Evolutionary conservation across 2,888 invertebrate species (phyloP).

Genomic region (Erebia ligea): DNA sequence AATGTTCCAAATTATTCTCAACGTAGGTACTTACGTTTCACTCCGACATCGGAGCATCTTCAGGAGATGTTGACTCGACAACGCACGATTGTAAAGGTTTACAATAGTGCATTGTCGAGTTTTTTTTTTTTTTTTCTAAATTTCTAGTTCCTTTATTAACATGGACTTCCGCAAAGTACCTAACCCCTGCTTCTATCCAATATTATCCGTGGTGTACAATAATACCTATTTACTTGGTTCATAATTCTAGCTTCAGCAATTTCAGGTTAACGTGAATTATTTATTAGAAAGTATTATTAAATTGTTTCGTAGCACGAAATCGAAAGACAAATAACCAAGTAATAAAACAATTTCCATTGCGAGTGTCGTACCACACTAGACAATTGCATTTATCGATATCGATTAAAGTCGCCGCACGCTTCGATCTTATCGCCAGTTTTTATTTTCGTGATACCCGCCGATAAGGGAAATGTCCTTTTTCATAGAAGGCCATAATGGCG

Average conservation of each 20-base stretch:
- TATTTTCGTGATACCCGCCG: constrained; percentile 81
- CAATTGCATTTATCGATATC: constrained; percentile 46
- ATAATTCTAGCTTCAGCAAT: not conserved
- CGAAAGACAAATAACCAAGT: constrained; percentile 16
- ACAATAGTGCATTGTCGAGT: no score
- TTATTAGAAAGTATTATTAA: constrained; percentile 9
- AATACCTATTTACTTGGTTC: not conserved
- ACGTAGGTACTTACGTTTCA: no score
- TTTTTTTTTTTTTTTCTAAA: no score
- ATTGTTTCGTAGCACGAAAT: constrained; percentile 12
- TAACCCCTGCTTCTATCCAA: no score
- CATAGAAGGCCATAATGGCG: constrained; percentile 81
- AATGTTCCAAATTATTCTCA: no score
- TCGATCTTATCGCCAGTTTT: constrained; percentile 79
- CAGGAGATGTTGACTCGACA: no score
- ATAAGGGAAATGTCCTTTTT: constrained; percentile 83
- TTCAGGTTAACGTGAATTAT: constrained; percentile 2
- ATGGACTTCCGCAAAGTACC: no score
- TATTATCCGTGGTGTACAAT: not conserved
- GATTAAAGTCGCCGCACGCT: constrained; percentile 47
- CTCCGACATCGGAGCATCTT: no score
- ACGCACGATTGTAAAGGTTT: no score
- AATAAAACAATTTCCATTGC: constrained; percentile 20
- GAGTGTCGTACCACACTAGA: constrained; percentile 30
- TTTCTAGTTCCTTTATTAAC: no score